Evolutionary conservation across 1,140 invertebrate genomes (phyloP), one percentile per base, ranked within the genome.

Genomic region (Sogatella furcifera): DNA sequence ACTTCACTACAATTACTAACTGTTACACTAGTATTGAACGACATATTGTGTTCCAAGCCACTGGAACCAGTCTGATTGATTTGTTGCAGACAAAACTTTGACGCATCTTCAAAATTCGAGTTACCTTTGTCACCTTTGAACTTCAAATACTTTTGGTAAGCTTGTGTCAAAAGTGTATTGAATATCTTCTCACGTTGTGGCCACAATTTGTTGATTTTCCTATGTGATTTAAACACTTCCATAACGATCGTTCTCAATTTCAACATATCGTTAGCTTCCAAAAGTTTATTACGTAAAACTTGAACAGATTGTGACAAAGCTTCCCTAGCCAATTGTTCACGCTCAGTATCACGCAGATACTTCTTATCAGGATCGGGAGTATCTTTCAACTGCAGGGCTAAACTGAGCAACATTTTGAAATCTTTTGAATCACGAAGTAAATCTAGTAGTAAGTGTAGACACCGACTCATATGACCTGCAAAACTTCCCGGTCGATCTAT

Each of bases 401-500:
- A 73, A 68, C 91, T 85, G 52, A 91, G 77, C n/a, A 97, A 74
- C 65, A 85, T 84, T 69, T 83, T 82, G 66, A 87, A 84, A 71
- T 97, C 92, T 62, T 86, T 84, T 14, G 83, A 81, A 67, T 88
- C 83, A 61, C 82, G 81, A 13, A 95, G 73, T 60, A 96, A 81
- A 70, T 94, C 85, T 72, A 95, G 79, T 0, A 94, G 76, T 8
- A 95, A 77, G 6, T 82, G 77, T 5, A 95, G 81, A 65, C 88
- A 89, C 59, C 90, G 81, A 61, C 85, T 90, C 85, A 97, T 91
- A 69, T 97, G 92, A 38, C 88, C 84, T 8, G 90, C 84, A 74
- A 98, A 93, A 69, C 90, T 90, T 13, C 94, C 94, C 1, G 90
- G 85, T 46, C 94, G 78, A 69, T 97, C 94, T 34, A 97, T 88